Conservation (phyloP, 2,888 invertebrate species). For the Campoplex nolae region DNA sequence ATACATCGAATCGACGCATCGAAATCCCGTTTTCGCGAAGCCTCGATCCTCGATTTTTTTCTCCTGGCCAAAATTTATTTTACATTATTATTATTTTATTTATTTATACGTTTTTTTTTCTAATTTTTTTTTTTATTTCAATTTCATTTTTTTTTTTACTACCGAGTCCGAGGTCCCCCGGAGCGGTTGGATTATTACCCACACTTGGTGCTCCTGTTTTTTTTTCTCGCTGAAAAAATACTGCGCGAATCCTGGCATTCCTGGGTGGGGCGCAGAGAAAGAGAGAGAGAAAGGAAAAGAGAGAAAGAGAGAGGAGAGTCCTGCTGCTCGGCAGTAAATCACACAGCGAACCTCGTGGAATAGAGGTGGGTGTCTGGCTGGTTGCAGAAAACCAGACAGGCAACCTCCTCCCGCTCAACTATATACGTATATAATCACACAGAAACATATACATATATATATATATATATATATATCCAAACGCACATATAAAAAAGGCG, state of each 20-base stretch:
- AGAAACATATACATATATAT: neutral
- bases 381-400: conserved; percentile 66
- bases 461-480: neutral
- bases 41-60: conserved; percentile 3
- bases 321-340: conserved; percentile 71
- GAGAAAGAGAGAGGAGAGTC: conserved; percentile 58
- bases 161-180: conserved; percentile 39
- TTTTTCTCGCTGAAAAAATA: conserved; percentile 77
- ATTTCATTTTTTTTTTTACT: conserved; percentile 22
- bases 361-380: conserved; percentile 76
- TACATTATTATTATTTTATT: neutral
- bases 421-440: conserved; percentile 10
- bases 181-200: conserved; percentile 59
- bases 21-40: conserved; percentile 28
- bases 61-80: conserved; percentile 43
- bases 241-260: conserved; percentile 82
- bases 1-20: neutral
- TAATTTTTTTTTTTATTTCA: conserved; percentile 26
- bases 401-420: conserved; percentile 39
- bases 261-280: conserved; percentile 81
- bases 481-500: neutral
- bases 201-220: conserved; percentile 55
- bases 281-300: conserved; percentile 26
- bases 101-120: conserved; percentile 27
- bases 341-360: conserved; percentile 64